Conservation (phyloP, 2,888 invertebrate genomes). For the Athalia rosae region DNA sequence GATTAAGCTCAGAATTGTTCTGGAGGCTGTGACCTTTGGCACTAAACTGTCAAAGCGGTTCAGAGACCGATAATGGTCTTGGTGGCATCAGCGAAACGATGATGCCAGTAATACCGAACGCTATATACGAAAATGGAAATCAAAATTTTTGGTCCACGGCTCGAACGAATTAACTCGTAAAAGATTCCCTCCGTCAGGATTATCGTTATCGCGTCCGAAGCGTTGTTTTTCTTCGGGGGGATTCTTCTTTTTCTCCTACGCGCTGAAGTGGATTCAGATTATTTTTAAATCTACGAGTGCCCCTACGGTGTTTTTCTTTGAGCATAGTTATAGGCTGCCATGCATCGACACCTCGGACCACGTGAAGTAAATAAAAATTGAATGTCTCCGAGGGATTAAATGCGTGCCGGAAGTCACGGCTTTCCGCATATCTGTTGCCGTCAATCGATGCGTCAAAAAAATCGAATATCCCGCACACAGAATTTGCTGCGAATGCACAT, state of each 20-base stretch:
- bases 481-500: constrained; percentile 6
- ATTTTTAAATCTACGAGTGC: constrained; percentile 12
- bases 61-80: constrained; percentile 4
- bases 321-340: neutral
- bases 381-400: neutral
- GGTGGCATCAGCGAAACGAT: no score
- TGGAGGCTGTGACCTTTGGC: constrained; percentile 26
- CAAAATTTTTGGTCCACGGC: neutral
- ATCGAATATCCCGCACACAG: neutral
- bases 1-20: constrained; percentile 11
- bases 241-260: neutral
- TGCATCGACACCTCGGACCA: neutral
- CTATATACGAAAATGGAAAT: neutral
- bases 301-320: neutral
- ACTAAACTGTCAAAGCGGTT: constrained; percentile 17
- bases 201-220: neutral
- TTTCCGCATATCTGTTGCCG: neutral
- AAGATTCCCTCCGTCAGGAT: no score
- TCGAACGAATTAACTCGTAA: neutral
- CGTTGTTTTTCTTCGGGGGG: neutral
- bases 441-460: neutral
- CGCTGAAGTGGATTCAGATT: constrained; percentile 8
- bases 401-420: constrained; percentile 9
- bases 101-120: neutral
- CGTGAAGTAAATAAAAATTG: neutral